phyloP scores from a whole-genome alignment of 2,888 invertebrate species.

The Trichogramma dendrolimi region DNA sequence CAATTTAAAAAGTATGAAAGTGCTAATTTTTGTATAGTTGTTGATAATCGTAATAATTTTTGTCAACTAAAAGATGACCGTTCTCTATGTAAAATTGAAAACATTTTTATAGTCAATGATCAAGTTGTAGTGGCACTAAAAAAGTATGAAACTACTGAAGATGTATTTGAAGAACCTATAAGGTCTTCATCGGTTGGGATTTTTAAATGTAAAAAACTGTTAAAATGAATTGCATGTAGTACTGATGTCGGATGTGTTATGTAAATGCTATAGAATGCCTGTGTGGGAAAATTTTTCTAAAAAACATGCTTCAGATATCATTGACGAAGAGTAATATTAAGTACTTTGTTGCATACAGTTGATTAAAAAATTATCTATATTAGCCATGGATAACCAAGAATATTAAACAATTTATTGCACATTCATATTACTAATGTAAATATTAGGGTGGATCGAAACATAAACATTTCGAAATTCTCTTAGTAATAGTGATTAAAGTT shows the following conservation, averaged over 20 bases:
- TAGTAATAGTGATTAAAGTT: too few species aligned
- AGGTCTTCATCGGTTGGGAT: neutral
- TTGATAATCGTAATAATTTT: neutral
- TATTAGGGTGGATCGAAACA: too few species aligned
- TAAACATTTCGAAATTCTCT: too few species aligned
- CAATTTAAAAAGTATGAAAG: neutral
- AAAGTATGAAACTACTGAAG: neutral
- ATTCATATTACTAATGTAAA: too few species aligned
- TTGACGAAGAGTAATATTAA: too few species aligned
- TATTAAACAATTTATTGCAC: too few species aligned
- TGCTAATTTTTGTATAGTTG: neutral
- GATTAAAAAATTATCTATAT: too few species aligned
- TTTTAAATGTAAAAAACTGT: neutral
- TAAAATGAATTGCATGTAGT: neutral
- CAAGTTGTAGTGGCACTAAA: neutral
- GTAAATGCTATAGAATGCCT: slow-evolving; percentile 1
- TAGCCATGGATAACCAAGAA: too few species aligned
- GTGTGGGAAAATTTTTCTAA: neutral
- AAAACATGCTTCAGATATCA: too few species aligned
- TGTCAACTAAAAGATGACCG: neutral
- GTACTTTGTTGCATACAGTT: too few species aligned
- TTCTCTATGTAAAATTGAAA: neutral
- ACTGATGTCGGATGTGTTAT: neutral
- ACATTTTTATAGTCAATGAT: neutral
- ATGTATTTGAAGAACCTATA: neutral